Evolutionary conservation across 2,113 vertebrate species (phyloP).

Genomic region (Mus musculus): DNA sequence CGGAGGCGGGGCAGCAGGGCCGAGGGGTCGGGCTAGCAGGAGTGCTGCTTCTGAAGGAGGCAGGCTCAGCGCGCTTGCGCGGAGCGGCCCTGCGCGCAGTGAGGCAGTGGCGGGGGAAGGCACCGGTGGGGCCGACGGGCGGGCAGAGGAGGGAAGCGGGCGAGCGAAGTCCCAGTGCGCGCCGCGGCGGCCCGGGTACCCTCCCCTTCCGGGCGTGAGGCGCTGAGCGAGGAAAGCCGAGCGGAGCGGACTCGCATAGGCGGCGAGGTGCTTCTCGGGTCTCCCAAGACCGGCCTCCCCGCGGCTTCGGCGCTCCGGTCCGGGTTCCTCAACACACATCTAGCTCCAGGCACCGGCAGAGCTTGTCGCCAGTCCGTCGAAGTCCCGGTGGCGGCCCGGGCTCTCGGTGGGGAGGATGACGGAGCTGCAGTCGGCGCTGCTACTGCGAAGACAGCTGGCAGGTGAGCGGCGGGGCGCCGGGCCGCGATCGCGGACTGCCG

Average conservation of each 20-base stretch:
- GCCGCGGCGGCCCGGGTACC: constrained; percentile 76
- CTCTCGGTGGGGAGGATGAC: constrained; percentile 90
- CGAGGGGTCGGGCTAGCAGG: constrained; percentile 10
- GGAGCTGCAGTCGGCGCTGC: constrained; percentile 97
- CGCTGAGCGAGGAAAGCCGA: constrained; percentile 66
- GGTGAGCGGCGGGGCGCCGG: constrained; percentile 87
- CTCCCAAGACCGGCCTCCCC: constrained; percentile 55
- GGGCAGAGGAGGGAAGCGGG: constrained; percentile 71
- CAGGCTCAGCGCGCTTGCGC: constrained; percentile 73
- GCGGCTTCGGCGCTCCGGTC: constrained; percentile 71
- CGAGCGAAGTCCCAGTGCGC: constrained; percentile 78
- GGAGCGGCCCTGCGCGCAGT: constrained; percentile 66
- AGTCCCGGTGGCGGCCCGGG: constrained; percentile 76
- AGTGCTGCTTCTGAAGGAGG: constrained; percentile 4
- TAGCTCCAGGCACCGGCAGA: constrained; percentile 75
- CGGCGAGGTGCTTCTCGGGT: constrained; percentile 29
- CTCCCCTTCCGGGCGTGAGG: constrained; percentile 81
- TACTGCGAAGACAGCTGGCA: constrained; percentile 98
- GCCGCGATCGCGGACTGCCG: constrained; percentile 13
- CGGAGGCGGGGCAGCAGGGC: constrained; percentile 60
- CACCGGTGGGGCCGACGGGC: constrained; percentile 71
- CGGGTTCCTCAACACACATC: constrained; percentile 66
- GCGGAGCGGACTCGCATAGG: constrained; percentile 32
- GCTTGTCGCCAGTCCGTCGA: constrained; percentile 63
- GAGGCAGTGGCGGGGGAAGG: constrained; percentile 70